A percentile compares a stretch with the other conserved stretches of the same genome.
Evolutionary conservation across 2,888 invertebrate species (phyloP).

Genomic region (Idaea aversata): DNA sequence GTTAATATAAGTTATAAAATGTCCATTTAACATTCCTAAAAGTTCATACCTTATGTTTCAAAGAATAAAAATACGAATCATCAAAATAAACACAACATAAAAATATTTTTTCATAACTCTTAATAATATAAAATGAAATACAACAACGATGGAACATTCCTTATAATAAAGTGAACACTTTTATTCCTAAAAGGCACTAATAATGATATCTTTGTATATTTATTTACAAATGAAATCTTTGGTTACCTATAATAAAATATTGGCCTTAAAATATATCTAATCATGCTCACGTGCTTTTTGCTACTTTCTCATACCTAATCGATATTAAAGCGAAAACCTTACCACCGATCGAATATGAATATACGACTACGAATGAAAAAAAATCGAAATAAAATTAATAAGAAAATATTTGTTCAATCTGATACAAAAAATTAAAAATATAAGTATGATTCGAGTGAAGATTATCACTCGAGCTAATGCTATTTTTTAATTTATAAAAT

Average conservation of each 20-base stretch:
- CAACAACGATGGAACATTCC: constrained; percentile 44
- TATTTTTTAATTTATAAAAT: too few species aligned
- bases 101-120: constrained; percentile 13
- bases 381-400: too few species aligned
- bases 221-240: constrained; percentile 3
- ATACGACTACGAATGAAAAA: too few species aligned
- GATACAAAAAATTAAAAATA: too few species aligned
- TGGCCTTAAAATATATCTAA: background rate
- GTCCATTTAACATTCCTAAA: background rate
- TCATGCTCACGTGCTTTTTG: background rate
- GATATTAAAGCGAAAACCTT: too few species aligned
- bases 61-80: constrained; percentile 24
- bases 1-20: background rate
- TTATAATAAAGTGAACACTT: constrained; percentile 42
- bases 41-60: background rate
- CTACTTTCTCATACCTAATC: background rate
- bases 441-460: too few species aligned
- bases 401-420: too few species aligned
- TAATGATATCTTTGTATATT: constrained; percentile 40
- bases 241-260: constrained; percentile 1
- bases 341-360: too few species aligned
- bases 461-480: too few species aligned
- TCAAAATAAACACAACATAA: constrained; percentile 14
- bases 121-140: constrained; percentile 29
- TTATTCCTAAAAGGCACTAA: constrained; percentile 43